These are phyloP conservation scores for Apodemia hepburni DNA, from an alignment of 2,888 invertebrate genomes.

Conservation along the genomic window DNA sequence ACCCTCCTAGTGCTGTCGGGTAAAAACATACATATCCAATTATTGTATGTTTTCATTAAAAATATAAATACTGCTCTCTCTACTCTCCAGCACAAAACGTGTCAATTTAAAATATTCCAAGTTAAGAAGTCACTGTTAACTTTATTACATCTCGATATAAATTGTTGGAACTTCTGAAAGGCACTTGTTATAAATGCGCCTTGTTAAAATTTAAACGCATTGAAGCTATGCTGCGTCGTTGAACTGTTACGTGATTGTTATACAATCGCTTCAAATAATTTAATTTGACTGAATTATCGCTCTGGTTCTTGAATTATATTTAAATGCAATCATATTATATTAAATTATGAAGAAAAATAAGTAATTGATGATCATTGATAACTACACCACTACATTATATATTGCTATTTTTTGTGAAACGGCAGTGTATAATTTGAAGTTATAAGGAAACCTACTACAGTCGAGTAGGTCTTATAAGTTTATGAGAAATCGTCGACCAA, in stretches of 20 bases:
- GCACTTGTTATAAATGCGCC: neutral
- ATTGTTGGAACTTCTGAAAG: neutral
- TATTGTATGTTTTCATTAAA: neutral
- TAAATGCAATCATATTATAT: neutral
- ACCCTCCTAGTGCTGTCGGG: too few relatives aligned
- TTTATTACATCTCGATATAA: constrained; percentile 9
- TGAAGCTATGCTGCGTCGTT: neutral
- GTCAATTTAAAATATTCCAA: neutral
- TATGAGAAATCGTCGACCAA: too few relatives aligned
- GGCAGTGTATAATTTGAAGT: too few relatives aligned
- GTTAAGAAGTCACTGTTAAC: neutral
- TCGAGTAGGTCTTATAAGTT: too few relatives aligned
- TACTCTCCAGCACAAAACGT: neutral
- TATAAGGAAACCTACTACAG: too few relatives aligned
- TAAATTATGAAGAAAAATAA: neutral
- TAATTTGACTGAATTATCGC: constrained; percentile 4
- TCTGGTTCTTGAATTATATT: neutral
- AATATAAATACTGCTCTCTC: neutral
- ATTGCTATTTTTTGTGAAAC: too few relatives aligned
- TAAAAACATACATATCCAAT: neutral
- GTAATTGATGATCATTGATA: too few relatives aligned
- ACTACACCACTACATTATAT: too few relatives aligned
- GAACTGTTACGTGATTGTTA: constrained; percentile 11
- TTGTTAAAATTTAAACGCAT: neutral
- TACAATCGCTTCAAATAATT: constrained; percentile 5